phyloP scores from a whole-genome alignment of 2,888 invertebrate species.

The Orthosia gracilis region DNA sequence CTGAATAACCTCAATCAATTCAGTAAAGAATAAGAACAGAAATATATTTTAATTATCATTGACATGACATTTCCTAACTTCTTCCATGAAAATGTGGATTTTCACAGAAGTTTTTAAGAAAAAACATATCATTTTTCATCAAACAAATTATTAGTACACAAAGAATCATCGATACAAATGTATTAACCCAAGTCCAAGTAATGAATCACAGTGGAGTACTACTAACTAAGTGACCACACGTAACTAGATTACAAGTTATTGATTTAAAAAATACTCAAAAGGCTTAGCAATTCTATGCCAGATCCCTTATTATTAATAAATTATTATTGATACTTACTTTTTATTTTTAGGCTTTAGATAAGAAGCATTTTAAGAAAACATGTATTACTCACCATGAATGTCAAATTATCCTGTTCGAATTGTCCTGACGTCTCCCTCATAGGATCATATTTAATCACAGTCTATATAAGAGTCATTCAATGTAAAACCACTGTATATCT shows the following conservation, averaged over 20 bases:
- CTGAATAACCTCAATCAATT: too few relatives aligned
- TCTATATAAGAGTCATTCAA: slow-evolving; percentile 65
- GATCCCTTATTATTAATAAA: background rate
- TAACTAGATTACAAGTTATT: background rate
- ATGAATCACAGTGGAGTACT: slow-evolving; percentile 28
- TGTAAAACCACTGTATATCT: slow-evolving; percentile 67
- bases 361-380: slow-evolving; percentile 11
- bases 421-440: slow-evolving; percentile 75
- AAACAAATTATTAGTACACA: background rate
- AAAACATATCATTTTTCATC: background rate
- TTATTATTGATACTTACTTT: too few relatives aligned
- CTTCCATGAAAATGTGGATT: too few relatives aligned
- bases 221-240: slow-evolving; percentile 1
- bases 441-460: slow-evolving; percentile 77
- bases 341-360: background rate
- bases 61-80: background rate
- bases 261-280: background rate
- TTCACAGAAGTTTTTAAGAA: too few relatives aligned
- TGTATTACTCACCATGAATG: slow-evolving; percentile 84
- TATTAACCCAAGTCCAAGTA: slow-evolving; percentile 18
- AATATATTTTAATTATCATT: background rate
- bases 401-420: slow-evolving; percentile 74
- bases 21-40: background rate
- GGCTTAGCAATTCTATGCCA: background rate
- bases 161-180: slow-evolving; percentile 3